These are phyloP conservation scores for Carcharodon carcharias DNA, from an alignment of 2,797 vertebrate genomes.

Conservation along the genomic window DNA sequence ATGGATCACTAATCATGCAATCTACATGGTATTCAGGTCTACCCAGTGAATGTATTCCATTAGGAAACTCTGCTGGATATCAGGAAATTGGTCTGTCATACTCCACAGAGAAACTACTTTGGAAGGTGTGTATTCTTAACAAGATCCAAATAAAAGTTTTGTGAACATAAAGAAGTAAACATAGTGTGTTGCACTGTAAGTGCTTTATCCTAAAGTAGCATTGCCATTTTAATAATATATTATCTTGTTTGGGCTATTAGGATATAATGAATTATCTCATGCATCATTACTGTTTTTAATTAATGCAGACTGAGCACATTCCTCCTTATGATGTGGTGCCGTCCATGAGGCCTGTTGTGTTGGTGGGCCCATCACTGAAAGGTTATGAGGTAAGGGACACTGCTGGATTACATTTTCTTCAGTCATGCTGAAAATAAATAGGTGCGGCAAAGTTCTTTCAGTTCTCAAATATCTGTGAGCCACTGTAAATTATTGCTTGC, in stretches of 20 bases:
- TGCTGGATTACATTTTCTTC: neutral
- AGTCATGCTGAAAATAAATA: neutral
- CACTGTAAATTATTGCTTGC: neutral
- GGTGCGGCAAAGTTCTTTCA: neutral
- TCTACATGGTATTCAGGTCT: neutral
- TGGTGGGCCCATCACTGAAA: constrained; percentile 94
- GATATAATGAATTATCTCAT: neutral
- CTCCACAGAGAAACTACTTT: neutral
- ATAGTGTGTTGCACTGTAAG: neutral
- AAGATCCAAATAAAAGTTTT: neutral
- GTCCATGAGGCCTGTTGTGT: constrained; percentile 92
- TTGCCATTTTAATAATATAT: neutral
- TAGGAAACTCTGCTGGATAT: no score
- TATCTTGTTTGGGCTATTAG: neutral
- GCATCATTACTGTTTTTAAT: constrained; percentile 41
- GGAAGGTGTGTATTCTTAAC: constrained; percentile 1
- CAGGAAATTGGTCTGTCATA: neutral
- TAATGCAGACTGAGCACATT: constrained; percentile 77
- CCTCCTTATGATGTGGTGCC: constrained; percentile 96
- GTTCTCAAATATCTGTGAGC: neutral
- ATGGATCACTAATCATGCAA: neutral
- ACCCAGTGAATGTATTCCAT: neutral
- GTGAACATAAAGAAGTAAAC: neutral
- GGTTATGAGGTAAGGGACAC: constrained; percentile 81
- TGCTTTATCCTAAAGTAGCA: neutral